These are phyloP conservation scores for Centruroides sculpturatus DNA, from an alignment of 1,140 invertebrate species.

Conservation along the genomic window DNA sequence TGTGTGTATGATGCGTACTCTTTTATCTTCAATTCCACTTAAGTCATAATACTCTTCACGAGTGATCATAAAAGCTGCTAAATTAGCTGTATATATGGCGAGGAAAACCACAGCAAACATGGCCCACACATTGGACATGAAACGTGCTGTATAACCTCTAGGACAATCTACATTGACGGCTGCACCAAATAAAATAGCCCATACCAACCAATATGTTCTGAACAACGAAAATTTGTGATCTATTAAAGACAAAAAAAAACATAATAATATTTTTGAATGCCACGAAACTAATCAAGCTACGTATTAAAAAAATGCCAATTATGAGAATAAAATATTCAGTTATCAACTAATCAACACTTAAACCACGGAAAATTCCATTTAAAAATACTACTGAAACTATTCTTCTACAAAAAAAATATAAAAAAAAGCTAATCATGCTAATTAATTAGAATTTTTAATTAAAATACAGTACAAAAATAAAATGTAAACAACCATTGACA, in stretches of 20 bases:
- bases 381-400: too few species aligned
- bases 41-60: slow-evolving; percentile 93
- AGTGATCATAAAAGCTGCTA: slow-evolving; percentile 99
- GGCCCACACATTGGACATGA: slow-evolving; percentile 96
- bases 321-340: too few species aligned
- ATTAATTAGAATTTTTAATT: too few species aligned
- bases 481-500: too few species aligned
- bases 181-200: slow-evolving; percentile 96
- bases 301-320: not conserved
- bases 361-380: too few species aligned
- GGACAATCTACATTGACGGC: slow-evolving; percentile 93
- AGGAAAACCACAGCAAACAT: slow-evolving; percentile 87
- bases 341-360: too few species aligned
- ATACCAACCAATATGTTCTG: slow-evolving; percentile 97
- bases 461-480: too few species aligned
- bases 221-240: slow-evolving; percentile 79
- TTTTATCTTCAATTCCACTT: slow-evolving; percentile 72
- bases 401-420: too few species aligned
- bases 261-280: not conserved
- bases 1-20: slow-evolving; percentile 32
- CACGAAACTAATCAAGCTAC: not conserved
- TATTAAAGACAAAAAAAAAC: slow-evolving; percentile 17
- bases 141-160: slow-evolving; percentile 75
- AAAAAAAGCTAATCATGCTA: too few species aligned
- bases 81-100: slow-evolving; percentile 90